Conservation (phyloP, 1,140 invertebrate species). For the Drosophila nigromelanica region DNA sequence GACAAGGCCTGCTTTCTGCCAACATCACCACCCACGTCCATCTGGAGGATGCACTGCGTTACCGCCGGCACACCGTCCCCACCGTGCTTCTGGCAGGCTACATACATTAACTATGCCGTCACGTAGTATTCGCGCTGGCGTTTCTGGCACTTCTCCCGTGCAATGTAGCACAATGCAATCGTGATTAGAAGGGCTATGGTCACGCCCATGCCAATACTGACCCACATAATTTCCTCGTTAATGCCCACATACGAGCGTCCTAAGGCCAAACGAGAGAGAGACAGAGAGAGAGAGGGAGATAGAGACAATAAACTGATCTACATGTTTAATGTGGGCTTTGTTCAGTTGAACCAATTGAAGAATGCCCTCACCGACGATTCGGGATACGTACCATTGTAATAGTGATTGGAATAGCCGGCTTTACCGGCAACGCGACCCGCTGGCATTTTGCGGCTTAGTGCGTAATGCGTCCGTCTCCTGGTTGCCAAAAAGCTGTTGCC, state of each 20-base stretch:
- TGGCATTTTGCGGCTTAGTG: constrained; percentile 69
- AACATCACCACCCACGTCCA: constrained; percentile 19
- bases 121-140: constrained; percentile 88
- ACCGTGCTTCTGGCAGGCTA: constrained; percentile 48
- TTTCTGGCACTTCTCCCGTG: constrained; percentile 91
- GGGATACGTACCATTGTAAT: constrained; percentile 86
- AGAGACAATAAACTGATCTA: neutral
- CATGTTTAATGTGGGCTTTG: no score
- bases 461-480: neutral
- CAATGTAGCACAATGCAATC: constrained; percentile 91
- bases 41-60: constrained; percentile 42
- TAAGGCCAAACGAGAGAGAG: constrained; percentile 67
- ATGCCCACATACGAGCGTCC: constrained; percentile 91
- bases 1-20: constrained; percentile 20
- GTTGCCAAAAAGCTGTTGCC: constrained; percentile 11
- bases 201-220: constrained; percentile 92
- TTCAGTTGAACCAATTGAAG: no score
- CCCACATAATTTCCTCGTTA: constrained; percentile 94
- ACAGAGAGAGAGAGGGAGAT: neutral
- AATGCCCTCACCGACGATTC: neutral
- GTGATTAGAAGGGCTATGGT: constrained; percentile 92
- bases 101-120: constrained; percentile 86
- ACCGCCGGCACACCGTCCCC: constrained; percentile 2
- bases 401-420: constrained; percentile 88
- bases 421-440: constrained; percentile 89